phyloP scores from a whole-genome alignment of 2,113 vertebrate species.

The Eira barbara region DNA sequence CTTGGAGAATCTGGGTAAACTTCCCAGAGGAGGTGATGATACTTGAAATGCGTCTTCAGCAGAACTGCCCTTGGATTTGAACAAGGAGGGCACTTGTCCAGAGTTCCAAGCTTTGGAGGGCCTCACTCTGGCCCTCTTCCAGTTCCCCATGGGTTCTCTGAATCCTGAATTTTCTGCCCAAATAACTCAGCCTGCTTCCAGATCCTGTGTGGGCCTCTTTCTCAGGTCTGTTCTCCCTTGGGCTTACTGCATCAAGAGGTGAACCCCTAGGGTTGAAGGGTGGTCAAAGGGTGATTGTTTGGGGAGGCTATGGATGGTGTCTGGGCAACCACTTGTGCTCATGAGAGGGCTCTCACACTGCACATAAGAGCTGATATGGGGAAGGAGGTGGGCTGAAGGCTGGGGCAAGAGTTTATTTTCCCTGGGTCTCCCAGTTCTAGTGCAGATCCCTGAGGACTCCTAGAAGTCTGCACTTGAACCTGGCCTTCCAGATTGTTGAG shows the following conservation, averaged over 20 bases:
- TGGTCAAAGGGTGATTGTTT: not conserved
- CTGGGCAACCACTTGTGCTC: not conserved
- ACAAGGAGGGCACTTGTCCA: not conserved
- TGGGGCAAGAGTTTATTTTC: not conserved
- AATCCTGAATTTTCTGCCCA: not conserved
- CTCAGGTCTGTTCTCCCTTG: not conserved
- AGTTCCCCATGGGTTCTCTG: not conserved
- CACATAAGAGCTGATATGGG: not conserved
- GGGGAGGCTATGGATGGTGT: not conserved
- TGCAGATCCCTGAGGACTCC: not conserved
- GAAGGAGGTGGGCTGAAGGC: not conserved
- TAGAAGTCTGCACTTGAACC: not conserved
- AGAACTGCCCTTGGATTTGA: not conserved
- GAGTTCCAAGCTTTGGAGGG: not conserved
- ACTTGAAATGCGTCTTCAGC: not conserved
- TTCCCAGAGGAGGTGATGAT: not conserved
- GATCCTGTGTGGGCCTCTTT: not conserved
- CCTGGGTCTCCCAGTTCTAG: not conserved
- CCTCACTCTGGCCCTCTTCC: not conserved
- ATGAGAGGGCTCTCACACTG: not conserved
- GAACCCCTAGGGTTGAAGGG: not conserved
- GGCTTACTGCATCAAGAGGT: not conserved
- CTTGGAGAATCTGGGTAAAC: not conserved
- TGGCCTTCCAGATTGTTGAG: not conserved
- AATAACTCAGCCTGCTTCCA: not conserved